phyloP scores from a whole-genome alignment of 2,888 invertebrate genomes.

The Melangyna quadrimaculata region DNA sequence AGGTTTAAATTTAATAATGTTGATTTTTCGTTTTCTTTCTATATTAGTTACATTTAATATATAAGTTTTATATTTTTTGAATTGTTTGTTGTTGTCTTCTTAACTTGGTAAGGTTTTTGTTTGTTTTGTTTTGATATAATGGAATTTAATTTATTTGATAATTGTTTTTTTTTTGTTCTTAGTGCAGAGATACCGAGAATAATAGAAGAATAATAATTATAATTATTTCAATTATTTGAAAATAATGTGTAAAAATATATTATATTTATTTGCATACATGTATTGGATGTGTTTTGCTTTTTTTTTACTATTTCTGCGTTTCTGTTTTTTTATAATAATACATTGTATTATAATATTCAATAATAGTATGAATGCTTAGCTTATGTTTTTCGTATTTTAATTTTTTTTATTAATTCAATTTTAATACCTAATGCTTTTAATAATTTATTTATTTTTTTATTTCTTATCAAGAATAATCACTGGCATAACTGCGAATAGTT shows the following conservation, averaged over 20 bases:
- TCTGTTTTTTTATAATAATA: conserved; percentile 37
- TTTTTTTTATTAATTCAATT: conserved; percentile 27
- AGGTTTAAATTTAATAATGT: conserved; percentile 45
- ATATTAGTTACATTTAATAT: conserved; percentile 2
- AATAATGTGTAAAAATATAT: conserved; percentile 62
- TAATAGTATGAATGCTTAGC: conserved; percentile 68
- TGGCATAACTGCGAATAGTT: conserved; percentile 69
- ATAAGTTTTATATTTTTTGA: neutral
- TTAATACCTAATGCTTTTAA: conserved; percentile 27
- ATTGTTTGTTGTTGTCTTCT: conserved; percentile 4
- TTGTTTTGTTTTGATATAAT: neutral
- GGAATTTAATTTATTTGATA: neutral
- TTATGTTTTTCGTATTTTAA: conserved; percentile 54
- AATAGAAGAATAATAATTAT: conserved; percentile 21
- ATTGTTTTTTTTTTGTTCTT: conserved; percentile 27
- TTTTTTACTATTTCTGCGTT: conserved; percentile 33
- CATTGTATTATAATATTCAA: conserved; percentile 49
- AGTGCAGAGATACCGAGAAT: conserved; percentile 62
- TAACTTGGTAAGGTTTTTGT: conserved; percentile 1
- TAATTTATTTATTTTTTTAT: conserved; percentile 52
- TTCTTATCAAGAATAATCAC: conserved; percentile 71
- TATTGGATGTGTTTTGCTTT: conserved; percentile 23
- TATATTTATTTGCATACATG: conserved; percentile 32
- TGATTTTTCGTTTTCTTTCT: conserved; percentile 22
- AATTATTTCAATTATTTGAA: conserved; percentile 47